A percentile compares a stretch with the other conserved stretches of the same genome.
phyloP scores from a whole-genome alignment of 2,797 vertebrate species.

The Hozukius guyotensis region DNA sequence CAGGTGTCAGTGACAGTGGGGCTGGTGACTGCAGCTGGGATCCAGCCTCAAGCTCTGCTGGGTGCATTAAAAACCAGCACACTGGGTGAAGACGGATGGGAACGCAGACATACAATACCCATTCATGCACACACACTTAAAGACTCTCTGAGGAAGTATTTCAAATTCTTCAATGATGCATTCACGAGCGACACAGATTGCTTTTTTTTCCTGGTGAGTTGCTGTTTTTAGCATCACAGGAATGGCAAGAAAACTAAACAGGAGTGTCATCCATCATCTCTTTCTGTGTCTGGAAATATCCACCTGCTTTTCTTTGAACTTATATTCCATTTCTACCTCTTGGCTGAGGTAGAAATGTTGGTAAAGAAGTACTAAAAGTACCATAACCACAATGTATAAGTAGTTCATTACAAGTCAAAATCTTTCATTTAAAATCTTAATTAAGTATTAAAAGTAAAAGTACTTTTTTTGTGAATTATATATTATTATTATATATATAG shows the following conservation, averaged over 20 bases:
- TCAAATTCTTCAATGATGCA: neutral
- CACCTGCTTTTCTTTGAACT: neutral
- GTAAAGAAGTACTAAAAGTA: neutral
- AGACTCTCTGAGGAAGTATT: constrained; percentile 1
- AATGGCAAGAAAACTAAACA: neutral
- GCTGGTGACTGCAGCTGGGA: constrained; percentile 48
- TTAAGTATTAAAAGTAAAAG: too few species aligned
- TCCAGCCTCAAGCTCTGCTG: constrained; percentile 35
- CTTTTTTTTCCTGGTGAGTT: neutral
- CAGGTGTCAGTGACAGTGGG: neutral
- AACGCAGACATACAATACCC: neutral
- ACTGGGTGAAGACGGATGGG: constrained; percentile 11
- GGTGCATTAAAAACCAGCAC: neutral
- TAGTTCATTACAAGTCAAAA: too few species aligned
- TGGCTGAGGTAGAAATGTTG: neutral
- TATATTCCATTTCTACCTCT: neutral
- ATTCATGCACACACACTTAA: neutral
- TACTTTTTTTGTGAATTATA: too few species aligned
- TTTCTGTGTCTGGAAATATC: neutral
- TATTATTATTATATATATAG: too few species aligned
- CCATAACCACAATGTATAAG: too few species aligned
- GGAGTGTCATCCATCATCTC: neutral
- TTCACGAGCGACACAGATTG: neutral
- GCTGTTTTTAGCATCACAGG: neutral
- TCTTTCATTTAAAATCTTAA: too few species aligned